phyloP scores from a whole-genome alignment of 2,888 invertebrate genomes.

The Drosophila fulvimacula region DNA sequence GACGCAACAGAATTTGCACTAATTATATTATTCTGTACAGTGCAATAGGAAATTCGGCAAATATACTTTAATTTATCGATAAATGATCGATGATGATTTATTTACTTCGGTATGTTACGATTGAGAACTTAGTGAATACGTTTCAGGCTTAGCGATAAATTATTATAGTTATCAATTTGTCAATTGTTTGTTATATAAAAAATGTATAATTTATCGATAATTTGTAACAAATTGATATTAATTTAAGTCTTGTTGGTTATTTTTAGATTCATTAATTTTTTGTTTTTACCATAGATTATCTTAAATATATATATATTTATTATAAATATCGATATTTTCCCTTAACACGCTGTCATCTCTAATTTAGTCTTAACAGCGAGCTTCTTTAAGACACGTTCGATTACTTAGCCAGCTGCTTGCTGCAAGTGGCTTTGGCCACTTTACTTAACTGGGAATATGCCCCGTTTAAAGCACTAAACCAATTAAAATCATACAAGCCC shows the following conservation, averaged over 20 bases:
- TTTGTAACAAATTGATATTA: too few relatives aligned
- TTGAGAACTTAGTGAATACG: too few relatives aligned
- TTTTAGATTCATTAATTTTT: too few relatives aligned
- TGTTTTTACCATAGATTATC: too few relatives aligned
- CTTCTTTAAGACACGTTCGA: constrained; percentile 36
- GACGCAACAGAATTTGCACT: background rate
- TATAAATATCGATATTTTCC: background rate
- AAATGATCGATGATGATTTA: background rate
- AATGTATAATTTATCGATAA: too few relatives aligned
- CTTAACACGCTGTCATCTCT: background rate
- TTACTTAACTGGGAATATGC: constrained; percentile 39
- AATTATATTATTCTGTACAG: background rate
- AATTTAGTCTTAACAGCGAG: constrained; percentile 25
- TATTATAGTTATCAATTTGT: too few relatives aligned
- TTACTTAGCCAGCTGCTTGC: constrained; percentile 4
- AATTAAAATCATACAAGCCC: constrained; percentile 63
- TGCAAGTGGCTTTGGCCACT: constrained; percentile 21
- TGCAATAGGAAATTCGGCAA: background rate
- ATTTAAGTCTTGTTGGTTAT: too few relatives aligned
- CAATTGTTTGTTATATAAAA: too few relatives aligned
- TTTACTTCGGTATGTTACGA: too few relatives aligned
- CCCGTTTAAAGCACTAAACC: constrained; percentile 44
- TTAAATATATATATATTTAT: background rate
- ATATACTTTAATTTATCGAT: background rate
- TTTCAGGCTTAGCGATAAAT: too few relatives aligned